phyloP scores from a whole-genome alignment of 2,797 vertebrate species.

The Cossypha dichroa region DNA sequence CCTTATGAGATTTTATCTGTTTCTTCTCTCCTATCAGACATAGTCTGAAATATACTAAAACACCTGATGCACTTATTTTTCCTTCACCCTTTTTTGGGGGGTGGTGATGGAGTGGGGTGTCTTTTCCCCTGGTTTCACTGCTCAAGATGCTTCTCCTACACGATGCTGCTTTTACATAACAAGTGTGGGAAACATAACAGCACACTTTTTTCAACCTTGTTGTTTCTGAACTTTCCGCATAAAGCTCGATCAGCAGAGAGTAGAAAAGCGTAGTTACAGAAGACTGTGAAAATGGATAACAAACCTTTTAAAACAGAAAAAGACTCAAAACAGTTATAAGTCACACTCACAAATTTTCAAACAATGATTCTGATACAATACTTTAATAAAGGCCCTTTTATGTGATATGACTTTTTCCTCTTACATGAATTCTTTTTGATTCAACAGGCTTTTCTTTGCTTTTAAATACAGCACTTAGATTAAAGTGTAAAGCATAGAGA shows the following conservation, averaged over 20 bases:
- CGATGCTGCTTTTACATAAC: neutral
- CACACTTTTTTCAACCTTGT: neutral
- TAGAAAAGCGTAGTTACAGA: neutral
- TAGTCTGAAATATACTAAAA: neutral
- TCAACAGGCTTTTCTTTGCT: neutral
- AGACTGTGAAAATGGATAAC: neutral
- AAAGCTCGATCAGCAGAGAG: neutral
- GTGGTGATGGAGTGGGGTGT: neutral
- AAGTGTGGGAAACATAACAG: neutral
- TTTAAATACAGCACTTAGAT: neutral
- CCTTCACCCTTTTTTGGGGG: rapidly evolving
- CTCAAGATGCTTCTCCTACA: neutral
- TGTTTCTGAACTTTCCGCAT: neutral
- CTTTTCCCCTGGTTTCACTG: neutral
- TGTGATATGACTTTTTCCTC: neutral
- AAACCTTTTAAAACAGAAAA: neutral
- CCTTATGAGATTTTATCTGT: neutral
- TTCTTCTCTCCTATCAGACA: neutral
- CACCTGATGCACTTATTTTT: neutral
- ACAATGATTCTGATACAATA: neutral
- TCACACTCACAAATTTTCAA: neutral
- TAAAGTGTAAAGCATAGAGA: neutral
- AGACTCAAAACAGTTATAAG: neutral
- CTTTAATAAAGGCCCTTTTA: neutral
- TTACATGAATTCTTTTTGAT: neutral